Evolutionary conservation across 2,797 vertebrate genomes (phyloP).

Genomic region (Rhyacichthys aspro): DNA sequence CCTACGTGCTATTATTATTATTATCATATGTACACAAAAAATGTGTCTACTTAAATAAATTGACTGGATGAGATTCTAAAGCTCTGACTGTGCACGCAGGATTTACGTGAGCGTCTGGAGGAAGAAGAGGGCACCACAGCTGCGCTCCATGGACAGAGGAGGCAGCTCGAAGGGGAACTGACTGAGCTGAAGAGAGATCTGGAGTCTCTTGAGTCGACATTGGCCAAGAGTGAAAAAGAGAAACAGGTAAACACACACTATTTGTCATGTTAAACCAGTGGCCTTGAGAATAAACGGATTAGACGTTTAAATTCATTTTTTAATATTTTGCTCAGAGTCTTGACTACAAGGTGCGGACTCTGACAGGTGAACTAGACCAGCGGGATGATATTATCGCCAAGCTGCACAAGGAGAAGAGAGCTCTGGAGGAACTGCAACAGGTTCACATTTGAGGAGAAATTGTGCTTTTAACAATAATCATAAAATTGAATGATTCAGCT

Average conservation of each 20-base stretch:
- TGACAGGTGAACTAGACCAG: slow-evolving; percentile 77
- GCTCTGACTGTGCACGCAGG: slow-evolving; percentile 20
- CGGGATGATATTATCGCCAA: slow-evolving; percentile 73
- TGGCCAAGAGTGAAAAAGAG: slow-evolving; percentile 80
- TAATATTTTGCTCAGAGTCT: slow-evolving; percentile 60
- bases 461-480: too few species aligned
- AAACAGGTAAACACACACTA: slow-evolving; percentile 67
- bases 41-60: too few species aligned
- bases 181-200: slow-evolving; percentile 75
- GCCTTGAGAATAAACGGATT: background rate
- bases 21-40: too few species aligned
- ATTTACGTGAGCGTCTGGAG: slow-evolving; percentile 73
- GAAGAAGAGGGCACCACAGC: slow-evolving; percentile 73
- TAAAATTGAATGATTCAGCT: too few species aligned
- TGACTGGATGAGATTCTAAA: background rate
- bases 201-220: slow-evolving; percentile 75
- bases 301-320: background rate
- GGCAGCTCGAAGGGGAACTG: slow-evolving; percentile 74
- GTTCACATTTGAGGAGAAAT: slow-evolving; percentile 33
- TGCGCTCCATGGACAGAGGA: slow-evolving; percentile 58
- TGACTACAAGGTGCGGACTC: slow-evolving; percentile 72
- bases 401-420: slow-evolving; percentile 80
- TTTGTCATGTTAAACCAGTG: background rate
- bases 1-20: too few species aligned
- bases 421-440: slow-evolving; percentile 80